phyloP scores from a whole-genome alignment of 2,113 vertebrate species.

The Psammodynastes pulverulentus region DNA sequence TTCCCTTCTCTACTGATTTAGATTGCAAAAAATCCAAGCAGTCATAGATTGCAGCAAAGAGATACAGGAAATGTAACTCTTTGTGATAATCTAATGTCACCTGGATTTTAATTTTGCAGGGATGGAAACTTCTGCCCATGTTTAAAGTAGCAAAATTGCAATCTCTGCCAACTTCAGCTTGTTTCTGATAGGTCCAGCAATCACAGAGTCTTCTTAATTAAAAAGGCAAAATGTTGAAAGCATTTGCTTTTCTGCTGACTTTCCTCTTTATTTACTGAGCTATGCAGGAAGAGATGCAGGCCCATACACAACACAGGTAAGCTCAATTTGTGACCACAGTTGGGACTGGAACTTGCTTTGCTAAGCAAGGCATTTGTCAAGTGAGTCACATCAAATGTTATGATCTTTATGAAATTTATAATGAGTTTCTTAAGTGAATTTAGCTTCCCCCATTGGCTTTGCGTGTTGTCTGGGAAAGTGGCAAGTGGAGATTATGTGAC shows the following conservation, averaged over 20 bases:
- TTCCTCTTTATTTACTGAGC: background rate
- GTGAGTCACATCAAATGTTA: too few relatives aligned
- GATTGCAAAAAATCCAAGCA: background rate
- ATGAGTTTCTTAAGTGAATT: too few relatives aligned
- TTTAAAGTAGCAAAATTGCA: background rate
- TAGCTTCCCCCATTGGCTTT: too few relatives aligned
- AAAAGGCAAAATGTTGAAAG: background rate
- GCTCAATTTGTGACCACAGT: too few relatives aligned
- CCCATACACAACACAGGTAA: background rate
- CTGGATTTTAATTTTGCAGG: background rate
- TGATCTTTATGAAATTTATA: too few relatives aligned
- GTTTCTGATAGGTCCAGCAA: background rate
- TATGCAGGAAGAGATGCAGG: background rate
- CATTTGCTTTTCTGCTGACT: background rate
- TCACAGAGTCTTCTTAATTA: background rate
- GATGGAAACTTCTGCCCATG: background rate
- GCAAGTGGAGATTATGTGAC: too few relatives aligned
- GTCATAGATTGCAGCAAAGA: background rate
- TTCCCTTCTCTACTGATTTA: background rate
- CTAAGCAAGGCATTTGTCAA: too few relatives aligned
- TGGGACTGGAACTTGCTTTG: too few relatives aligned
- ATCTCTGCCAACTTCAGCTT: background rate
- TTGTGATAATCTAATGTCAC: background rate
- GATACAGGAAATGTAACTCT: background rate
- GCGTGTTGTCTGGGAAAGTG: too few relatives aligned